Evolutionary conservation across 23 tunicate species (phyloP), one percentile per base, ranked within the genome.

Genomic region (Clavelina lepadiformis): DNA sequence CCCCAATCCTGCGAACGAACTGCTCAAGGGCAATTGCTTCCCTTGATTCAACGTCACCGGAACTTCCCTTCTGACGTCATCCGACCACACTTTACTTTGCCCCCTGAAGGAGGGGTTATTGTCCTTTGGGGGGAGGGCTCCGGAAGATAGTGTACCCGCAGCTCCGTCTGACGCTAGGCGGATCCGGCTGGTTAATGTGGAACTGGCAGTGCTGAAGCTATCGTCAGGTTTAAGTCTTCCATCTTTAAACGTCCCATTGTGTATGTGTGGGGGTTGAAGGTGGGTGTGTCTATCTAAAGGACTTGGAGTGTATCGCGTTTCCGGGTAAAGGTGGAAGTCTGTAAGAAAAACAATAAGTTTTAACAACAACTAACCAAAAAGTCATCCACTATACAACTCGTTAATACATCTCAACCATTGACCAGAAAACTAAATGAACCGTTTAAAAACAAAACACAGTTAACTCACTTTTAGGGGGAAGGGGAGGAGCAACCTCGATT

Each of bases 401-500:
- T n/a, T n/a, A n/a, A n/a, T n/a, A n/a, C n/a, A n/a, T n/a, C n/a
- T n/a, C n/a, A n/a, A n/a, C n/a, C n/a, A n/a, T n/a, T n/a, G n/a
- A n/a, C n/a, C n/a, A n/a, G n/a, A n/a, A n/a, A n/a, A n/a, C n/a
- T n/a, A n/a, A n/a, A n/a, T n/a, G n/a, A n/a, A 15, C 49, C 7
- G 6, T 53, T 8, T 6, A n/a, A n/a, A 53, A n/a, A 6, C 7
- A 13, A 53, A n/a, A 53, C 59, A 59, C 29, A 23, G n/a, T 26
- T 36, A 4, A 46, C 36, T 51, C 47, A 63, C 78, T 56, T 58
- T 86, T 82, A 7, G 80, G 83, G 21, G 95, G 82, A 22, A 82
- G 56, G 1, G 95, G 95, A 1, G 95, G 95, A 19, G 95, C 73
- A 0, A 78, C 65, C 27, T 65, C 76, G 36, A 61, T 59, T 51